Conservation (phyloP, 2,888 invertebrate species). For the Podabrus alpinus region DNA sequence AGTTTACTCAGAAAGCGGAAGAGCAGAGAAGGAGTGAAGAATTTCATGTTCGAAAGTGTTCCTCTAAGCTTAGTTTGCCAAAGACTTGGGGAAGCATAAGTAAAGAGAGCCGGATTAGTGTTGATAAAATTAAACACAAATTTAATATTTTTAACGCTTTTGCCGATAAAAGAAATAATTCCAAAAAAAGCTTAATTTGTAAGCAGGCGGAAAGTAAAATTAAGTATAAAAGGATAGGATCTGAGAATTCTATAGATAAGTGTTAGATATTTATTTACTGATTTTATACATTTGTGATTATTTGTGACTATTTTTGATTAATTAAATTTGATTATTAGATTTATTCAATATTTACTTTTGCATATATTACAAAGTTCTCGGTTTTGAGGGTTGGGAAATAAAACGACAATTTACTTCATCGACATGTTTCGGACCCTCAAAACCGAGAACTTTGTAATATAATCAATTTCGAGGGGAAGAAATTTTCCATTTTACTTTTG, state of each 20-base stretch:
- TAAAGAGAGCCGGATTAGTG: conserved; percentile 10
- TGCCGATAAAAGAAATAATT: neutral
- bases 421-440: too few relatives aligned
- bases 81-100: neutral
- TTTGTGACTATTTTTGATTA: neutral
- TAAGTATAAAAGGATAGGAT: conserved; percentile 27
- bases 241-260: conserved; percentile 13
- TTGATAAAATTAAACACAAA: conserved; percentile 22
- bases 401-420: too few relatives aligned
- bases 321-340: neutral
- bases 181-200: conserved; percentile 14
- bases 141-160: conserved; percentile 20
- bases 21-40: neutral
- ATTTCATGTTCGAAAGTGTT: neutral
- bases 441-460: too few relatives aligned
- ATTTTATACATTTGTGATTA: neutral
- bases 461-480: too few relatives aligned
- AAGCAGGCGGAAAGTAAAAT: conserved; percentile 14
- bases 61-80: neutral
- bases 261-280: neutral
- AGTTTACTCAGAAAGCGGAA: neutral
- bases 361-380: too few relatives aligned
- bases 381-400: too few relatives aligned
- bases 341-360: too few relatives aligned
- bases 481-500: too few relatives aligned